These are phyloP conservation scores for Nymphalis urticae DNA, from an alignment of 2,888 invertebrate species.

Conservation along the genomic window DNA sequence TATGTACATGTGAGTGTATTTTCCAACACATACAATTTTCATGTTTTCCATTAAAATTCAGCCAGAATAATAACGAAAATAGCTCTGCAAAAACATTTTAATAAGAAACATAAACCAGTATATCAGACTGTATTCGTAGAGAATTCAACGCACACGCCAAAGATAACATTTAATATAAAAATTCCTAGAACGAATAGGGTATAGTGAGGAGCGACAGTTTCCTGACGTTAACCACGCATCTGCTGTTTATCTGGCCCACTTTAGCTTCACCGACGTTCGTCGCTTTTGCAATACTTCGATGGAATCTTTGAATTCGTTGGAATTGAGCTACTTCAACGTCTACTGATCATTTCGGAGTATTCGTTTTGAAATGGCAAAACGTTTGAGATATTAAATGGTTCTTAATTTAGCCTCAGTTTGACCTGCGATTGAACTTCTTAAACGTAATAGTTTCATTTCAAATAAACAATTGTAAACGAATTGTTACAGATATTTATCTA, in stretches of 20 bases:
- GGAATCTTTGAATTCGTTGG: neutral
- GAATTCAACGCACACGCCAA: neutral
- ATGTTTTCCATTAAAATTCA: no score
- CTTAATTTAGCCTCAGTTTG: no score
- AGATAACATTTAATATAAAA: constrained; percentile 14
- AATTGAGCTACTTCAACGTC: neutral
- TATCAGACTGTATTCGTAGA: no score
- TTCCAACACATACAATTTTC: no score
- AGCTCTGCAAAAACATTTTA: no score
- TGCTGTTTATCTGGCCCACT: constrained; percentile 35
- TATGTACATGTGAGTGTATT: no score
- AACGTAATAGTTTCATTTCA: no score
- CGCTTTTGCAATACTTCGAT: neutral
- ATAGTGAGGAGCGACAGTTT: constrained; percentile 37
- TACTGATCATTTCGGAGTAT: neutral
- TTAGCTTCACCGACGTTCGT: constrained; percentile 20
- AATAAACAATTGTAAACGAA: no score
- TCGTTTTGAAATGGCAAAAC: neutral
- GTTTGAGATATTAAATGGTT: neutral
- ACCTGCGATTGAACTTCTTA: no score
- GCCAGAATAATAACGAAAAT: no score
- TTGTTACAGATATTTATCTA: no score
- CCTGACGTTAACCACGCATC: constrained; percentile 34
- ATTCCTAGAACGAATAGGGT: constrained; percentile 9
- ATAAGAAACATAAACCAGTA: no score